phyloP scores from a whole-genome alignment of 1,140 invertebrate species.

The Popillia japonica region DNA sequence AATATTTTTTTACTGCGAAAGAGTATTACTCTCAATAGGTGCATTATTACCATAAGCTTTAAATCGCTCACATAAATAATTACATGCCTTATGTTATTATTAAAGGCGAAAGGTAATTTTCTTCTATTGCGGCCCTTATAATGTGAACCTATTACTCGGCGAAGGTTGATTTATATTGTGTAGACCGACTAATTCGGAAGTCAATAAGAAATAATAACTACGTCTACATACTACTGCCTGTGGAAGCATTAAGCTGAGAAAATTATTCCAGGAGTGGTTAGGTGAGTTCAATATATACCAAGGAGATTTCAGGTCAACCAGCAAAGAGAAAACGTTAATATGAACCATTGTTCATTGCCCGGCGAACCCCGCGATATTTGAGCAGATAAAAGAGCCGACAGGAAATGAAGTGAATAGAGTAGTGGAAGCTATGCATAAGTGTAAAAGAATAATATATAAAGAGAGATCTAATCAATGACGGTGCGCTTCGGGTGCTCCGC shows the following conservation, averaged over 20 bases:
- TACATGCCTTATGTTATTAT: neutral
- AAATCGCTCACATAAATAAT: neutral
- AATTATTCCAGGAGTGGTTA: neutral
- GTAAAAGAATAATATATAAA: conserved; percentile 16
- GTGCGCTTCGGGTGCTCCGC: neutral
- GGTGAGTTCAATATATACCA: neutral
- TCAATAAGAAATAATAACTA: neutral
- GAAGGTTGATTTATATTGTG: neutral
- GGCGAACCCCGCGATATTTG: conserved; percentile 2
- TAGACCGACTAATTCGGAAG: neutral
- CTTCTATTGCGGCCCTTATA: neutral
- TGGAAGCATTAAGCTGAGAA: neutral
- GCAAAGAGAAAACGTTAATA: neutral
- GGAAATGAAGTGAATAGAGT: conserved; percentile 4
- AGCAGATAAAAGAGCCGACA: neutral
- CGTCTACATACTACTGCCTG: neutral
- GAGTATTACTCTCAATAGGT: too few relatives aligned
- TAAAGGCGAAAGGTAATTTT: neutral
- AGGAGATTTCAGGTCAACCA: neutral
- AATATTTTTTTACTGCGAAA: too few relatives aligned
- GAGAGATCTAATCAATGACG: neutral
- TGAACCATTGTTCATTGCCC: neutral
- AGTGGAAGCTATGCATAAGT: conserved; percentile 14
- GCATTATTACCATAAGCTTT: too few relatives aligned
- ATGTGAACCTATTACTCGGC: neutral